Evolutionary conservation across 1,140 invertebrate species (phyloP).

Genomic region (Chelonus insularis): DNA sequence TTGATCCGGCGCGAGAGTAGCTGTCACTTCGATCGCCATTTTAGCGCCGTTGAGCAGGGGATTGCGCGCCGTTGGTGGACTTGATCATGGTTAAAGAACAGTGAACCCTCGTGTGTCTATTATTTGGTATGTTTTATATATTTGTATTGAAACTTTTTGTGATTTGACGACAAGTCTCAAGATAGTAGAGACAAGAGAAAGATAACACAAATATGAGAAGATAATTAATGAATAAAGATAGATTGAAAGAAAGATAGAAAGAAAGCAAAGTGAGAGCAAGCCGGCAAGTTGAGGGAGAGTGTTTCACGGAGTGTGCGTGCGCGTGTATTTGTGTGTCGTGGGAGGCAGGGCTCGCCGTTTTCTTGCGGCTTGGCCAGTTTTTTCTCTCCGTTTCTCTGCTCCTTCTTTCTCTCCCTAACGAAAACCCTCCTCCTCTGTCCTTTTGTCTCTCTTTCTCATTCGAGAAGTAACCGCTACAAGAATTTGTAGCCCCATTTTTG

Average conservation of each 20-base stretch:
- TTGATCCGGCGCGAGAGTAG: constrained; percentile 36
- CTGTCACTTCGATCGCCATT: constrained; percentile 60
- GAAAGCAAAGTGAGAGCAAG: constrained; percentile 33
- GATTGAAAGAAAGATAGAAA: constrained; percentile 12
- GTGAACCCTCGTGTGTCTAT: constrained; percentile 26
- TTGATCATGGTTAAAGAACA: constrained; percentile 38
- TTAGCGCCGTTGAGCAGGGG: constrained; percentile 49
- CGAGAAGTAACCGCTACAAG: too few relatives aligned
- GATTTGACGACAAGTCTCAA: too few relatives aligned
- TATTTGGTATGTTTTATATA: constrained; percentile 14
- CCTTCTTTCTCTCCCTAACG: constrained; percentile 27
- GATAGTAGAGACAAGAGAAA: too few relatives aligned
- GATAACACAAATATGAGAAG: too few relatives aligned
- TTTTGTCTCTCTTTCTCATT: too few relatives aligned
- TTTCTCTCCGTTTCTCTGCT: constrained; percentile 26
- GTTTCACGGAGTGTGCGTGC: constrained; percentile 25
- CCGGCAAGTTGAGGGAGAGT: constrained; percentile 27
- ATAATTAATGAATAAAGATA: not conserved
- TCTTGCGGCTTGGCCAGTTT: constrained; percentile 25
- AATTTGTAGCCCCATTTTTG: too few relatives aligned
- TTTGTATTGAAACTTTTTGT: not conserved
- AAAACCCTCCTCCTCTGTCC: too few relatives aligned
- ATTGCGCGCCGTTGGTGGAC: constrained; percentile 53
- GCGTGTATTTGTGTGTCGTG: constrained; percentile 38
- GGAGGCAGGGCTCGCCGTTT: constrained; percentile 35